Evolutionary conservation across 2,888 invertebrate genomes (phyloP).

Genomic region (Caenorhabditis angaria): DNA sequence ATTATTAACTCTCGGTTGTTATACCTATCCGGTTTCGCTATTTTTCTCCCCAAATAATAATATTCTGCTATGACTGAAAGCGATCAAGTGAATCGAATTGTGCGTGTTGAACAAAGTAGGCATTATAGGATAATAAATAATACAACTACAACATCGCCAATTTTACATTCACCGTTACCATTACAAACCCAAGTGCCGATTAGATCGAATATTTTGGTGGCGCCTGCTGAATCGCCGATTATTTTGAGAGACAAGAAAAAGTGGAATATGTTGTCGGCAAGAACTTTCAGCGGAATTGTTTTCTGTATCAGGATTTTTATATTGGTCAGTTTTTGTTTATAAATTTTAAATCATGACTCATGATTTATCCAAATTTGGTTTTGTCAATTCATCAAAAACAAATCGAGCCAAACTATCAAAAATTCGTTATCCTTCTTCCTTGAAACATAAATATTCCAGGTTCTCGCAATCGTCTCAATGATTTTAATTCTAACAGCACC

Average conservation of each 20-base stretch:
- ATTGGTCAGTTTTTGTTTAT: conserved; percentile 45
- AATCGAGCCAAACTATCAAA: neutral
- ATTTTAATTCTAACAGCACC: conserved; percentile 71
- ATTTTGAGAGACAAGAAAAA: neutral
- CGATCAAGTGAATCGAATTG: conserved; percentile 46
- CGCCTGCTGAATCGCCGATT: neutral
- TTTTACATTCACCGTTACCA: neutral
- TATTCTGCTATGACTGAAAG: conserved; percentile 18
- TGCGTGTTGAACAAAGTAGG: conserved; percentile 38
- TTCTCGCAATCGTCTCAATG: conserved; percentile 66
- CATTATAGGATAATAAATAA: neutral
- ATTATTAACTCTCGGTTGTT: conserved; percentile 27
- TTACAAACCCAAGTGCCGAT: neutral
- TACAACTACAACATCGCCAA: conserved; percentile 23
- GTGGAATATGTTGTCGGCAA: conserved; percentile 53
- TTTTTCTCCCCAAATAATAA: too few relatives aligned
- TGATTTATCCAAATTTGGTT: too few relatives aligned
- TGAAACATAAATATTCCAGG: conserved; percentile 36
- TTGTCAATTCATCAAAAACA: too few relatives aligned
- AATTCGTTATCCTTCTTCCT: neutral
- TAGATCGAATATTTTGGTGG: neutral
- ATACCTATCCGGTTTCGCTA: conserved; percentile 14
- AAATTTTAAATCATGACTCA: neutral
- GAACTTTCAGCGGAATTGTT: conserved; percentile 59
- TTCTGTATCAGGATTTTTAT: conserved; percentile 66